Conservation (phyloP, 1,140 invertebrate genomes). For the Drosophila pachea region DNA sequence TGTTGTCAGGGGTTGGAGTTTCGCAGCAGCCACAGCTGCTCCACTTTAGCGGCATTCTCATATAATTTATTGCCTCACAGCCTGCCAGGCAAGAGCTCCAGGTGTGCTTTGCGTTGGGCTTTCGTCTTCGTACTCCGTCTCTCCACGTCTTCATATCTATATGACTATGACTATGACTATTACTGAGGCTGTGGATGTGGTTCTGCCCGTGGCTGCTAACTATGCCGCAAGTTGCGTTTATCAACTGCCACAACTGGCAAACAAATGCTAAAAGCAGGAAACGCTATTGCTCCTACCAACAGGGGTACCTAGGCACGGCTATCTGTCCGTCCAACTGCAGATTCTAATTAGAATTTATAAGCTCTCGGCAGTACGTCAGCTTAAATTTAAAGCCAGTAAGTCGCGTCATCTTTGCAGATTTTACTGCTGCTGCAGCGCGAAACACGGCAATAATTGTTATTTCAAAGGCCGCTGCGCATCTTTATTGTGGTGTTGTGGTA, state of each 20-base stretch:
- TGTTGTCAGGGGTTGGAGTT: constrained; percentile 33
- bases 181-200: too few species aligned
- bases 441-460: constrained; percentile 45
- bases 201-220: constrained; percentile 14
- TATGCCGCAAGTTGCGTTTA: constrained; percentile 71
- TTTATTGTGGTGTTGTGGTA: constrained; percentile 34
- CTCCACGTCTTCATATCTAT: not conserved
- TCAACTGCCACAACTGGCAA: constrained; percentile 63
- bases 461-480: constrained; percentile 38
- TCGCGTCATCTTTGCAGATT: constrained; percentile 16
- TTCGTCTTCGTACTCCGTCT: not conserved
- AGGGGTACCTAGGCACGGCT: too few species aligned
- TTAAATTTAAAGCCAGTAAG: constrained; percentile 47
- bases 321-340: constrained; percentile 58
- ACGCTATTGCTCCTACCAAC: not conserved
- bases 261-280: constrained; percentile 42
- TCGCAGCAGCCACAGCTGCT: constrained; percentile 67
- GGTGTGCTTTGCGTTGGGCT: constrained; percentile 32
- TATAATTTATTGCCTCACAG: constrained; percentile 70
- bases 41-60: constrained; percentile 74
- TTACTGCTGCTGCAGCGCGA: constrained; percentile 12
- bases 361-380: constrained; percentile 15
- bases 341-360: constrained; percentile 72
- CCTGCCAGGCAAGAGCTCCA: constrained; percentile 41
- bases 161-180: constrained; percentile 23